These are phyloP conservation scores for Peromyscus nudipes DNA, from an alignment of 2,797 vertebrate species.

Conservation along the genomic window DNA sequence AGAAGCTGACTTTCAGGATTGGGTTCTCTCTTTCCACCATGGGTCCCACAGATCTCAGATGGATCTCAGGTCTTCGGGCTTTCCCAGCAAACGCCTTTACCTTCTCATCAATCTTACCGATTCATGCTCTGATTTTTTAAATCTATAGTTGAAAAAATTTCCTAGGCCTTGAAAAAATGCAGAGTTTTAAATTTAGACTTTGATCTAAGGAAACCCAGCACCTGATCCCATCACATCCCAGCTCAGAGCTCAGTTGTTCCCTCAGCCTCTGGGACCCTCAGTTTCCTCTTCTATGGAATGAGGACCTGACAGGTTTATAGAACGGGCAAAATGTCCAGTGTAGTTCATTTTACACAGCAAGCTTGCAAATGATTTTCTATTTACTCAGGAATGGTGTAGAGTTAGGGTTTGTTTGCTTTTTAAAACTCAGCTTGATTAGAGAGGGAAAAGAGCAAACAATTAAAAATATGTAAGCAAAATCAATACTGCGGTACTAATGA, in stretches of 20 bases:
- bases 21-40: neutral
- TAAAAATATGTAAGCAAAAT: conserved; percentile 35
- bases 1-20: neutral
- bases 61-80: neutral
- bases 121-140: neutral
- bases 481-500: conserved; percentile 22
- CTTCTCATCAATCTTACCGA: neutral
- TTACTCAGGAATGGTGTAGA: conserved; percentile 8
- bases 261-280: neutral
- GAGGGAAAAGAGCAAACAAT: neutral
- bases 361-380: neutral
- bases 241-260: neutral
- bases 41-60: no score
- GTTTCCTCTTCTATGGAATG: neutral
- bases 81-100: neutral
- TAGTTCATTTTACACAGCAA: neutral
- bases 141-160: neutral
- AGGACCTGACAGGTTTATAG: neutral
- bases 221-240: neutral
- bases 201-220: neutral
- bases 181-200: conserved; percentile 26
- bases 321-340: neutral
- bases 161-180: neutral
- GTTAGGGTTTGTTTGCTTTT: conserved; percentile 36
- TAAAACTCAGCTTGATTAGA: neutral